These are phyloP conservation scores for Corythornis vintsioides DNA, from an alignment of 2,113 vertebrate species.

Conservation along the genomic window DNA sequence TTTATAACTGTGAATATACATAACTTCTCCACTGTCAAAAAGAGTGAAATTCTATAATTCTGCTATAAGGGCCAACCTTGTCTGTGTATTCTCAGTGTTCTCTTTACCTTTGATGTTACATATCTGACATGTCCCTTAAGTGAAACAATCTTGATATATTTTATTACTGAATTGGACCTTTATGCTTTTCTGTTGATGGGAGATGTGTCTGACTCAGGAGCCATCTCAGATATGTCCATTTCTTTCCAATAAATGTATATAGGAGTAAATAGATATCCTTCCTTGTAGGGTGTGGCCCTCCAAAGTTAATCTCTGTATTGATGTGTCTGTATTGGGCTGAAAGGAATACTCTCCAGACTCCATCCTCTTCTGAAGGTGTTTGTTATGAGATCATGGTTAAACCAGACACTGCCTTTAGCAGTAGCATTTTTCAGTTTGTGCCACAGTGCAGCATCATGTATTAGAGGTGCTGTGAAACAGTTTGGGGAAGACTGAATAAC, in stretches of 20 bases:
- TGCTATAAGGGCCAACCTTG: too few relatives aligned
- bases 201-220: not conserved
- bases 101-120: not conserved
- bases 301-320: not conserved
- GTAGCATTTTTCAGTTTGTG: not conserved
- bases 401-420: not conserved
- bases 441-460: not conserved
- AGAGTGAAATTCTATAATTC: not conserved
- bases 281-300: not conserved
- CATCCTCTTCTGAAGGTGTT: not conserved
- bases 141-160: not conserved
- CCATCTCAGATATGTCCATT: not conserved
- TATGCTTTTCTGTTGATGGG: not conserved
- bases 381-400: not conserved
- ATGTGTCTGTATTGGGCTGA: not conserved
- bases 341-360: not conserved
- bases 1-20: accelerated
- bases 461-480: not conserved
- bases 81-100: not conserved
- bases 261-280: not conserved
- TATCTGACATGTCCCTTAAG: not conserved
- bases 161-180: not conserved
- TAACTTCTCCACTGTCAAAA: not conserved
- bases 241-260: not conserved
- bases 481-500: not conserved